Conservation (phyloP, 2,797 vertebrate genomes). For the Catostomus latipinnis region DNA sequence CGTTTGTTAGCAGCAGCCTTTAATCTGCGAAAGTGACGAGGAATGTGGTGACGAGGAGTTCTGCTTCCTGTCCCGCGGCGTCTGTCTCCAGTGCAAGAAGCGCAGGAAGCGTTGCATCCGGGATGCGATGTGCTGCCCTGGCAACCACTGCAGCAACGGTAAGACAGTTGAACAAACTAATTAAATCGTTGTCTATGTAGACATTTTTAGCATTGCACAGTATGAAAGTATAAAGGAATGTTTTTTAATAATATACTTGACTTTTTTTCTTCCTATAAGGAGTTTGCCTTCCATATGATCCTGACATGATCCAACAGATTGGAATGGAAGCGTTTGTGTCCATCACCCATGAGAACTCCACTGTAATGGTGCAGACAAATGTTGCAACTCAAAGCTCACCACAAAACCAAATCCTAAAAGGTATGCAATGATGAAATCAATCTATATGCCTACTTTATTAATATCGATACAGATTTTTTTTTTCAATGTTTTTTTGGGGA, state of each 20-base stretch:
- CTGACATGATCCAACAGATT: slow-evolving; percentile 68
- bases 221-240: no score
- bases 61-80: slow-evolving; percentile 68
- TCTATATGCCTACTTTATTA: no score
- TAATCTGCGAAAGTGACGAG: slow-evolving; percentile 77
- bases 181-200: background rate
- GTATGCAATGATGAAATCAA: slow-evolving; percentile 63
- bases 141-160: slow-evolving; percentile 86
- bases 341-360: slow-evolving; percentile 58
- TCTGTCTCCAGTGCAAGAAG: slow-evolving; percentile 83
- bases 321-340: slow-evolving; percentile 74
- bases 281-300: slow-evolving; percentile 79
- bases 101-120: slow-evolving; percentile 85
- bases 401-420: slow-evolving; percentile 76
- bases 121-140: slow-evolving; percentile 86
- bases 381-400: slow-evolving; percentile 69
- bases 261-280: slow-evolving; percentile 67
- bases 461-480: no score
- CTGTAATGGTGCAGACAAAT: slow-evolving; percentile 69
- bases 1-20: slow-evolving; percentile 63
- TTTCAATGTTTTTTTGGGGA: no score
- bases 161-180: slow-evolving; percentile 54
- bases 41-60: slow-evolving; percentile 80
- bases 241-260: background rate
- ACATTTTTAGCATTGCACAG: background rate